These are phyloP conservation scores for Manis pentadactyla DNA, from an alignment of 2,797 vertebrate species.

Conservation along the genomic window DNA sequence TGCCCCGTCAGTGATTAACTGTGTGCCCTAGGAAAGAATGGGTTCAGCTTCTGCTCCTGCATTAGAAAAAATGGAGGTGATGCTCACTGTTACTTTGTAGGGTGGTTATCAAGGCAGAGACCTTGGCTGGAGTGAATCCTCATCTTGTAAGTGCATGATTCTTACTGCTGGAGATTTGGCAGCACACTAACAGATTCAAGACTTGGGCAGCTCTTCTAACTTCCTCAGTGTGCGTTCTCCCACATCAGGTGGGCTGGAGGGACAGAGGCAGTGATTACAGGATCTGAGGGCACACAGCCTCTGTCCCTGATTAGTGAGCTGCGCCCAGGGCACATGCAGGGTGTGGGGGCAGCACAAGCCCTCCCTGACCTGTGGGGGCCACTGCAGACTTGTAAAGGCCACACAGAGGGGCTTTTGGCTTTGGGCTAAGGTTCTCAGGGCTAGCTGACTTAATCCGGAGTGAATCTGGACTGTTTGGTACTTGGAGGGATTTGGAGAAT, in stretches of 20 bases:
- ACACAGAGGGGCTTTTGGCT: background rate
- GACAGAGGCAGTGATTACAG: background rate
- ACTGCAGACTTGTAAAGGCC: background rate
- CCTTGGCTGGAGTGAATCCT: background rate
- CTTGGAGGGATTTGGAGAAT: background rate
- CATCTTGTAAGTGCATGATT: background rate
- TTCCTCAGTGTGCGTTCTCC: background rate
- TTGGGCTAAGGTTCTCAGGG: background rate
- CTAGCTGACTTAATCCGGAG: background rate
- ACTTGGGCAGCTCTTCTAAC: background rate
- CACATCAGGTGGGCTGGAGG: background rate
- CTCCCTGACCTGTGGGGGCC: background rate
- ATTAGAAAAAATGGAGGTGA: background rate
- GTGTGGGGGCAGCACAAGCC: background rate
- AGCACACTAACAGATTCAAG: background rate
- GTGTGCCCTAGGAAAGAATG: background rate
- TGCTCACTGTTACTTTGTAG: background rate
- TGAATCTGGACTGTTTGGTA: background rate
- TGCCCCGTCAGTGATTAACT: background rate
- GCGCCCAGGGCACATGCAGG: background rate
- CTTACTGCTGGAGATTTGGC: background rate
- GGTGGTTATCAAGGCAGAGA: background rate
- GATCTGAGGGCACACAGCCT: background rate
- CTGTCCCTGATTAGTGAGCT: background rate
- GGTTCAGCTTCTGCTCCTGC: background rate